Conservation (phyloP, 2,113 vertebrate genomes). For the Noctilio leporinus region DNA sequence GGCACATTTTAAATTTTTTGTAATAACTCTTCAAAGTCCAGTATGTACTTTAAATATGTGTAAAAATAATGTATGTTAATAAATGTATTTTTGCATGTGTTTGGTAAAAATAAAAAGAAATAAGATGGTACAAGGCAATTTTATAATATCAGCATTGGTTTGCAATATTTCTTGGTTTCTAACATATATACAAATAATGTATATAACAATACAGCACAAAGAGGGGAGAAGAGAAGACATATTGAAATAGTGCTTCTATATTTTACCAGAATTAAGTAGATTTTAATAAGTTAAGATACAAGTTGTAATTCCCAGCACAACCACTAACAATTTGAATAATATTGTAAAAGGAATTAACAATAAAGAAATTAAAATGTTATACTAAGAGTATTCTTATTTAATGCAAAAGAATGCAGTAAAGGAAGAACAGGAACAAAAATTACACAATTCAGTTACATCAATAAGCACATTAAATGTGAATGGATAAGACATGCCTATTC, state of each 20-base stretch:
- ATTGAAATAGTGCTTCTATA: background rate
- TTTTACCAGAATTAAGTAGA: background rate
- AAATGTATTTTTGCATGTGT: too few relatives aligned
- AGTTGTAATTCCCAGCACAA: background rate
- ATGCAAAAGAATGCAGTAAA: background rate
- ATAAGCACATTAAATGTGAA: background rate
- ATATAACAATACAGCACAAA: background rate
- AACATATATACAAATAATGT: background rate
- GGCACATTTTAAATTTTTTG: too few relatives aligned
- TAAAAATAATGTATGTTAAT: too few relatives aligned
- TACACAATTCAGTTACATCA: background rate
- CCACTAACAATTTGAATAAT: constrained; percentile 3
- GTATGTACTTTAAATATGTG: too few relatives aligned
- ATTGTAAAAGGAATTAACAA: background rate
- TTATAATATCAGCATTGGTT: background rate
- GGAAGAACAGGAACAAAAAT: background rate
- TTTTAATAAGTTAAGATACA: background rate
- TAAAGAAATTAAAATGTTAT: background rate
- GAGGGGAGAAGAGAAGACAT: background rate
- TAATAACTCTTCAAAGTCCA: too few relatives aligned
- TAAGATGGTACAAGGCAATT: background rate
- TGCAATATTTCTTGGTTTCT: background rate
- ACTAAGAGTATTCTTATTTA: background rate
- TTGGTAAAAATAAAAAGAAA: too few relatives aligned
- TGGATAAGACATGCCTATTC: background rate